phyloP scores from a whole-genome alignment of 2,888 invertebrate species.

The Agrotis puta region DNA sequence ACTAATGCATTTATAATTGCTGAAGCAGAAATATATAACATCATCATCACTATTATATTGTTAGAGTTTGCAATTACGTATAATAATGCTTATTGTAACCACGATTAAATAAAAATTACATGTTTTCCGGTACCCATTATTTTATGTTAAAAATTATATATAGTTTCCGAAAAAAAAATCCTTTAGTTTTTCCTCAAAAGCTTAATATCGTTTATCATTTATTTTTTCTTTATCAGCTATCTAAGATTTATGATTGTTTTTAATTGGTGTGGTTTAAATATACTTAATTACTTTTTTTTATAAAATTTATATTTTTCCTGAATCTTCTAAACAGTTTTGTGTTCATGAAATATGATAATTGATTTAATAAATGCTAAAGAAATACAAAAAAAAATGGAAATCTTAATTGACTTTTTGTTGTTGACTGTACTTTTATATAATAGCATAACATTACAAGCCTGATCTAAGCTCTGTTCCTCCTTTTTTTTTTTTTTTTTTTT shows the following conservation, averaged over 20 bases:
- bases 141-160: background rate
- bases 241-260: no score
- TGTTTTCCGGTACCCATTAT: background rate
- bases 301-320: no score
- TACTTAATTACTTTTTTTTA: no score
- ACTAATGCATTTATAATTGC: conserved; percentile 31
- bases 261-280: background rate
- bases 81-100: background rate
- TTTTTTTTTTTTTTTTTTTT: no score
- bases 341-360: no score
- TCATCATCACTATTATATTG: background rate
- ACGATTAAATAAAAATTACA: background rate
- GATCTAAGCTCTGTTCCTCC: no score
- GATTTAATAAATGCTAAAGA: no score
- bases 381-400: background rate
- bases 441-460: no score
- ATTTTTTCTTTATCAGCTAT: background rate
- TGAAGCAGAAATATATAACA: background rate
- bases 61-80: background rate
- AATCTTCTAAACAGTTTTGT: background rate
- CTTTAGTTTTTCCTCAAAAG: background rate
- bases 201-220: background rate
- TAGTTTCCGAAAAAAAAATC: background rate
- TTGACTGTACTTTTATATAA: no score
- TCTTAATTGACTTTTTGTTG: background rate